Base-by-base conservation (phyloP, 2,113 vertebrate genomes). In the Hemichromis elongatus region DNA sequence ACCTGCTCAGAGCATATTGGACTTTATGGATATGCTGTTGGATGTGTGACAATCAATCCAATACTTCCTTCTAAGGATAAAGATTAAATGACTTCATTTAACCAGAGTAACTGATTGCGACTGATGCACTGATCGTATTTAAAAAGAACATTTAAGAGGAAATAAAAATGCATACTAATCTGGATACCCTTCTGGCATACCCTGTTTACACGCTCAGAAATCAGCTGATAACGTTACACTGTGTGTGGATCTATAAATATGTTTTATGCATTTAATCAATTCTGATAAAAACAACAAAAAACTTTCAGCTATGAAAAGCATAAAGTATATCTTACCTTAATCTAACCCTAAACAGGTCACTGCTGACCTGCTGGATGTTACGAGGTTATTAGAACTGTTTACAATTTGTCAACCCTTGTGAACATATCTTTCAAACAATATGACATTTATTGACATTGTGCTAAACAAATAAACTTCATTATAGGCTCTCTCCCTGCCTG, bases 391-490 rank as follows among this genome's bases (percentile, higher is more conserved):
- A 77, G 50, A 84, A 42, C 52, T 63, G 47, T 26, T 80, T 83
- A 79, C 21, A 81, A 6, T 75, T 19, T 81, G 68, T 90, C 83
- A 86, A 19, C 56, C 35, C 1, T 19, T 5, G 50, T 19, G 55
- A 57, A 80, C 82, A 63, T 37, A 9, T 87, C 28, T 68, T 42
- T 87, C 53, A 77, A 19, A 86, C 59, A 84, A 2, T 5, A 5
- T 82, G 90, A 81, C 63, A 84, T 73, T 59, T 85, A 90, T 79
- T 88, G 89, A 90, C 82, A 87, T 68, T 70, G 77, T 84, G 77
- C 55, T 73, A 45, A 84, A 90, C 86, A 89, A 92, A 93, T 91
- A 86, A 91, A 90, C 77, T 81, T 91, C 55, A 90, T 91, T 88
- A 89, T 73, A 75, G 73, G 79, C 40, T 55, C 3, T 37, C 7